Base-by-base conservation (phyloP, 2,797 vertebrate genomes). In the Gephyroberyx darwinii region DNA sequence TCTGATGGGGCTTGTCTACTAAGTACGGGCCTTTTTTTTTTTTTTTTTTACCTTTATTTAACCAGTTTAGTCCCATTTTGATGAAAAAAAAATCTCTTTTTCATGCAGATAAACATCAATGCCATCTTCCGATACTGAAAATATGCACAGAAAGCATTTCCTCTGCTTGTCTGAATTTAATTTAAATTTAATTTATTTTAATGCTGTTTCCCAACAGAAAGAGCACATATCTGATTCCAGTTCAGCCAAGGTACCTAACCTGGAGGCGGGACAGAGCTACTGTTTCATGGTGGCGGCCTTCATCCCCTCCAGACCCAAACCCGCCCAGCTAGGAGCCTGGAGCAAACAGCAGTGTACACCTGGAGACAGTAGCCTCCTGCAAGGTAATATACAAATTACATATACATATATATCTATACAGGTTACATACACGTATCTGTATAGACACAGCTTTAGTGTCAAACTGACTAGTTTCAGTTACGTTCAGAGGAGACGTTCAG, bases 261-360 rank as follows among this genome's bases (percentile, higher is more conserved):
- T 96, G 77, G 96, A 98, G 5, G 52, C 88, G 60, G 93, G 90
- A 17, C 58, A 92, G 52, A 93, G 77, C 71, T 98, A 98, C 79
- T 98, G 98, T 81, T 98, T 98, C 88, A 93, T 66, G 4, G 86
- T 96, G 2, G 94, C 95, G 14, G 95, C 93, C 22, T 81, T 72
- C 64, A 84, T 97, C 77, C 84, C 80, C 0, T 93, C 93, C 58
- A 94, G 95, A 59, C 88, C 66, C 35, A 53, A 20, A 78, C 2
- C 7, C 14, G 88, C 86, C 17, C 92, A 89, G 9, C 72, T 26
- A 2, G 95, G 96, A 59, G 84, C 91, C 26, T 93, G 94, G 83
- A 96, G 95, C 65, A 0, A 0, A 0, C 70, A 82, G 14, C 33
- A 8, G 37, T 90, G 88, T 90, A 94, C 71, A 80, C 56, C 3